Evolutionary conservation across 1,140 invertebrate species (phyloP).

Genomic region (Meloidogyne exigua): DNA sequence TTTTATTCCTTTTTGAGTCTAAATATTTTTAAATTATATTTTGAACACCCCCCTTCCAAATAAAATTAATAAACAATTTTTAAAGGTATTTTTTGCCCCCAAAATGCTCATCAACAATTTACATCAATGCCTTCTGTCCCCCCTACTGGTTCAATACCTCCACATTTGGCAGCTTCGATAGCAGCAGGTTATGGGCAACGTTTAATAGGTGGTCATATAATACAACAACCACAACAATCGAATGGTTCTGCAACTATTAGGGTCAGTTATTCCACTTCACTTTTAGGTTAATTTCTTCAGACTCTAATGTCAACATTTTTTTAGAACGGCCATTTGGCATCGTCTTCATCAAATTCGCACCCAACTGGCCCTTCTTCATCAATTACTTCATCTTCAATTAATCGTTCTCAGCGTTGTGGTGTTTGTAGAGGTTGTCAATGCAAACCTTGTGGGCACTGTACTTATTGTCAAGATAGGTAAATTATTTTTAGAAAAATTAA

Average conservation of each 20-base stretch:
- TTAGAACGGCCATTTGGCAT: slow-evolving; percentile 9
- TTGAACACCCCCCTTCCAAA: not conserved
- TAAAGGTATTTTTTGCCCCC: not conserved
- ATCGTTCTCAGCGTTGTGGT: slow-evolving; percentile 38
- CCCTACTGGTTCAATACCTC: not conserved
- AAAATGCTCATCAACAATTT: slow-evolving; percentile 2
- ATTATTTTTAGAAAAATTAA: not conserved
- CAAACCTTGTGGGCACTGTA: slow-evolving; percentile 48
- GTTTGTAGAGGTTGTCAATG: slow-evolving; percentile 36
- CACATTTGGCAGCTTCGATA: not conserved
- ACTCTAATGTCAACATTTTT: slow-evolving; percentile 4
- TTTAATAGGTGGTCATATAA: not conserved
- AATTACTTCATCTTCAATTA: slow-evolving; percentile 25
- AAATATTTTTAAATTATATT: no score
- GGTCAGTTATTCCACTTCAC: not conserved
- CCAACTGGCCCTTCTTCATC: slow-evolving; percentile 19
- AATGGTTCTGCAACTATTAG: not conserved
- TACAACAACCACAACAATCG: not conserved
- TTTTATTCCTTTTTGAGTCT: no score
- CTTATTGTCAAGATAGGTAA: slow-evolving; percentile 58
- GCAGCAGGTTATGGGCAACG: not conserved
- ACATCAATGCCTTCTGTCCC: not conserved
- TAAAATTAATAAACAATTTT: not conserved
- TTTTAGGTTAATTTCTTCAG: not conserved
- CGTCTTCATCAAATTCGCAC: not conserved